Base-by-base conservation (phyloP, 92 coral and sea anemone species). In the Paragorgia papillata region DNA sequence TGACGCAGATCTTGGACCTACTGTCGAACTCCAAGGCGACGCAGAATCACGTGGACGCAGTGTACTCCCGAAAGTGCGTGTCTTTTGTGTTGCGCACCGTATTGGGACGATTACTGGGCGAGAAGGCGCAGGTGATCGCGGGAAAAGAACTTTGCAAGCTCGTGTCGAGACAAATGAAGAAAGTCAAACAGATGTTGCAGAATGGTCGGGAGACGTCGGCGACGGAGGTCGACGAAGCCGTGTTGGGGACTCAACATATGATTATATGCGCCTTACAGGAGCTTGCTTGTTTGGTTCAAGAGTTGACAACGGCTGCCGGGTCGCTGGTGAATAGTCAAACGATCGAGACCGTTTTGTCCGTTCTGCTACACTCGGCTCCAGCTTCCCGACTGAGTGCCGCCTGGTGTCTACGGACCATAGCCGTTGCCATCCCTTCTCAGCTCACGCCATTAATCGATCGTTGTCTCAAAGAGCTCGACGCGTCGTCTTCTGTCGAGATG, bases 1-100 rank as follows among this genome's bases (percentile, higher is more conserved):
- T 94, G 19, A 89, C 90, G 2, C 97, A 91, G 60, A 92, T 94
- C 34, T 82, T 94, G 19, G 98, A 94, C 55, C 97, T 94, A 9
- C 87, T 94, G 5, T 91, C 97, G 22, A 94, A 88, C 55, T 84
- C 98, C 24, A 94, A 91, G 74, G 97, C 98, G 21, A 94, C 98
- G 37, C 92, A 91, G 69, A 94, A 89, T n/a, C 98, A 94, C 48
- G 98, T 94, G 9, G 98, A 94, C 73, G 98, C 98, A 10, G 98
- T 94, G 8, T 94, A 94, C 73, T 94, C 98, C 25, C 84, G 98
- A 76, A 85, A 97, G 30, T 94, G 97, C 57, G 88, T 94, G 14
- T 94, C 98, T 24, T 94, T 94, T 78, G 88, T 94, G 66, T 62
- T 94, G 35, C 89, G 97, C 20, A 91, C 97, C 33, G 87, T 94